Percentiles rank a stretch among this genome's conserved stretches.
phyloP scores from a whole-genome alignment of 2,113 vertebrate genomes.

The Gobio gobio region DNA sequence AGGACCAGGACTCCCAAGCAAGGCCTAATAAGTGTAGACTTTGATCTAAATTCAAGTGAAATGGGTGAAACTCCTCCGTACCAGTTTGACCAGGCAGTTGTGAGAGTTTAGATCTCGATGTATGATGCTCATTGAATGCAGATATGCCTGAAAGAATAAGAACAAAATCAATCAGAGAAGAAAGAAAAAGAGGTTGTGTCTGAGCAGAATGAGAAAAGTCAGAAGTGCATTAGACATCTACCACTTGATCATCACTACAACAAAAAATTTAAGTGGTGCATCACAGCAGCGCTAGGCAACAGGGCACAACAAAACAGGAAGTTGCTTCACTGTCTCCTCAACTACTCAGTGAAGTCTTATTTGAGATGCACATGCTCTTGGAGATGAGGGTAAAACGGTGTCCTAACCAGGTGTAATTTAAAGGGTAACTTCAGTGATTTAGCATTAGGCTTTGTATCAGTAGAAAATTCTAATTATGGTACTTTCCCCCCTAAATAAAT shows the following conservation, averaged over 20 bases:
- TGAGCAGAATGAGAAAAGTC: conserved; percentile 33
- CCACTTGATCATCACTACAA: background rate
- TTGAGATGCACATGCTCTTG: background rate
- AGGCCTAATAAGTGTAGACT: background rate
- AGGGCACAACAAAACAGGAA: background rate
- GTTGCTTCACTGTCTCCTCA: background rate
- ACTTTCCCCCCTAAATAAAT: no score
- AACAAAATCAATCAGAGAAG: background rate
- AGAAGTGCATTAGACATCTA: background rate
- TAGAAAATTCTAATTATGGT: no score
- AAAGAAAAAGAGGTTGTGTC: background rate
- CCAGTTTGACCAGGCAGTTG: conserved; percentile 97
- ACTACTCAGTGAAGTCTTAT: no score
- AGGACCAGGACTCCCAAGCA: background rate
- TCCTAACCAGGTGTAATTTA: background rate
- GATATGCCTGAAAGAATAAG: conserved; percentile 79
- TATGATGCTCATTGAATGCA: conserved; percentile 99
- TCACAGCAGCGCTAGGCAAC: background rate
- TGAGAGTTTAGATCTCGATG: conserved; percentile 97
- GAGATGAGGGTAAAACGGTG: background rate
- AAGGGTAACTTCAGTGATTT: no score
- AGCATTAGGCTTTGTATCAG: no score
- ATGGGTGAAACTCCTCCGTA: conserved; percentile 61
- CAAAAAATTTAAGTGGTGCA: background rate
- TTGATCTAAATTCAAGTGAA: background rate